Percentiles rank a stretch among this genome's conserved stretches.
Evolutionary conservation across 2,888 invertebrate genomes (phyloP).

Genomic region (Polydrusus tereticollis): DNA sequence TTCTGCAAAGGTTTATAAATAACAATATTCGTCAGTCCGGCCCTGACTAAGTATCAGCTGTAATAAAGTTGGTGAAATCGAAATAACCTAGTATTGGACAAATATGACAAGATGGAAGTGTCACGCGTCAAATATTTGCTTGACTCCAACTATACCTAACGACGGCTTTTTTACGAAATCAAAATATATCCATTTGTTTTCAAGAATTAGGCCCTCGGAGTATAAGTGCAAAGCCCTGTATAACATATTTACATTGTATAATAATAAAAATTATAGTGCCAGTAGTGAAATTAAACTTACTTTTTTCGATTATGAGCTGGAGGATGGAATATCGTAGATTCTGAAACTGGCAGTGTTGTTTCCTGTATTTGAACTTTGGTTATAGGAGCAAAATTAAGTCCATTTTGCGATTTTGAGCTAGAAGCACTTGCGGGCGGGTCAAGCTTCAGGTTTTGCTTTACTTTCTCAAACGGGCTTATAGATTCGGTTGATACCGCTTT

Average conservation of each 20-base stretch:
- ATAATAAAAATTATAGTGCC: conserved; percentile 23
- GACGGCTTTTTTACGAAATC: too few relatives aligned
- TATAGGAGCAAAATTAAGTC: conserved; percentile 53
- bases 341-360: conserved; percentile 59
- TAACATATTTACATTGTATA: too few relatives aligned
- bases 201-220: background rate
- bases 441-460: conserved; percentile 61
- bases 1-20: too few relatives aligned
- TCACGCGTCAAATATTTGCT: too few relatives aligned
- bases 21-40: too few relatives aligned
- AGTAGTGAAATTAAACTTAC: conserved; percentile 53
- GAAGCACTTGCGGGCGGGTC: conserved; percentile 49
- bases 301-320: conserved; percentile 60
- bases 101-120: too few relatives aligned
- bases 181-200: background rate
- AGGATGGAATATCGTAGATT: conserved; percentile 60
- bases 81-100: too few relatives aligned
- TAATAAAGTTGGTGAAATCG: too few relatives aligned
- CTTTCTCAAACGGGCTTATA: conserved; percentile 61
- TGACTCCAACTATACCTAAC: too few relatives aligned
- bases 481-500: conserved; percentile 58
- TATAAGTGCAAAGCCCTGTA: too few relatives aligned
- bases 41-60: too few relatives aligned
- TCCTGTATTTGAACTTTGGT: conserved; percentile 58
- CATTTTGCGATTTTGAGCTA: conserved; percentile 57